A percentile compares a stretch with the other conserved stretches of the same genome.
phyloP scores from a whole-genome alignment of 2,113 vertebrate species.

The Osmerus mordax region DNA sequence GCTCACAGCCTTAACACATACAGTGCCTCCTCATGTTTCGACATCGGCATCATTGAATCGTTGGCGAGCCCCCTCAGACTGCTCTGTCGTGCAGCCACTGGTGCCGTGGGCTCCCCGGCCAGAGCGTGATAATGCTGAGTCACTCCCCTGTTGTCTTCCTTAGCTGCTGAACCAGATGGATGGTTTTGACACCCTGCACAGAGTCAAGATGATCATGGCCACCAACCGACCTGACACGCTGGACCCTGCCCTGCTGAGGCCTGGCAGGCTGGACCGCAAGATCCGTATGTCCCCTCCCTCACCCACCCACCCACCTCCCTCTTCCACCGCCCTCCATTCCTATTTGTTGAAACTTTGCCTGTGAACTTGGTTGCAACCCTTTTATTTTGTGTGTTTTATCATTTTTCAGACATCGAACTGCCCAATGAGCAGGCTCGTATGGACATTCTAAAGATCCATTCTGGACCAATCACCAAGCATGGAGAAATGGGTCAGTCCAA shows the following conservation, averaged over 20 bases:
- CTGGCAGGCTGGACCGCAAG: constrained; percentile 86
- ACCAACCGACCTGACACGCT: constrained; percentile 87
- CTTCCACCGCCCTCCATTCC: not conserved
- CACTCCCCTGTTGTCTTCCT: not conserved
- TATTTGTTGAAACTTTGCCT: not conserved
- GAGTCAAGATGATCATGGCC: constrained; percentile 95
- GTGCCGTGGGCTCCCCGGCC: not conserved
- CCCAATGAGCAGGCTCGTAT: constrained; percentile 88
- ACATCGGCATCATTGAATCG: not conserved
- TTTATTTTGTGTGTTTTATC: not conserved
- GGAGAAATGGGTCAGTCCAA: constrained; percentile 80
- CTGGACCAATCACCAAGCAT: constrained; percentile 86
- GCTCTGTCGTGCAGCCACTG: not conserved
- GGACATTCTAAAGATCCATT: constrained; percentile 89
- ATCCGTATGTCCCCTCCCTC: constrained; percentile 59
- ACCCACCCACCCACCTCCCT: not conserved
- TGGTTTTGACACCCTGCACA: constrained; percentile 88
- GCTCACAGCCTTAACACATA: not conserved
- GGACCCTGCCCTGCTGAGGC: constrained; percentile 84
- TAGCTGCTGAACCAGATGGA: constrained; percentile 91
- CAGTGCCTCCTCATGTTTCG: not conserved
- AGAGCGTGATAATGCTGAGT: too few species aligned
- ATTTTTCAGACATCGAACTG: constrained; percentile 80
- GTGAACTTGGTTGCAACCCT: not conserved
- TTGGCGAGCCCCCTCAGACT: not conserved